Percentiles rank a stretch among this genome's conserved stretches.
Evolutionary conservation across 2,113 vertebrate genomes (phyloP).

Genomic region (Donacobius atricapilla): DNA sequence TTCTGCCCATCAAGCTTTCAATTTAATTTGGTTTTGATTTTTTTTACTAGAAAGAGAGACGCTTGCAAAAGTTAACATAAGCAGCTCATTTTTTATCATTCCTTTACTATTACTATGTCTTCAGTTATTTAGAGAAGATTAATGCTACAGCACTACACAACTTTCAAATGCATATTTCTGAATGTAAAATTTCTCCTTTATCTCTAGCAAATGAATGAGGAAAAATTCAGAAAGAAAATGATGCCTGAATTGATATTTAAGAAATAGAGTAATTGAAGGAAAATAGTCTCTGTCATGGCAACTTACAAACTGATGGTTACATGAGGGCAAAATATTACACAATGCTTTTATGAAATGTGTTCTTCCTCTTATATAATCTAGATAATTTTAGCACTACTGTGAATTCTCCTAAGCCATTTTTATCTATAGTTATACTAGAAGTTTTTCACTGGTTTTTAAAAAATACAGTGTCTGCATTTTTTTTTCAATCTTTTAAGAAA

Average conservation of each 20-base stretch:
- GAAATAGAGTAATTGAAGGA: background rate
- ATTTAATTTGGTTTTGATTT: background rate
- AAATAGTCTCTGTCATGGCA: background rate
- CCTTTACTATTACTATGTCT: background rate
- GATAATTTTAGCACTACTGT: conserved; percentile 33
- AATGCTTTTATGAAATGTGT: background rate
- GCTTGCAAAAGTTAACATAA: background rate
- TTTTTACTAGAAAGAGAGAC: background rate
- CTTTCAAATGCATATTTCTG: background rate
- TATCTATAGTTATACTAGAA: background rate
- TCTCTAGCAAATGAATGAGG: background rate
- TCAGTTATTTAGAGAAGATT: background rate
- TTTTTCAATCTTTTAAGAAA: background rate
- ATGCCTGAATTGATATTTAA: background rate
- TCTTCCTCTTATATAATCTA: conserved; percentile 25
- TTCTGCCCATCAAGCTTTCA: background rate
- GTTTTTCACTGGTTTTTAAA: background rate
- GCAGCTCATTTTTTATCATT: background rate
- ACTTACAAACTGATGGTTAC: background rate
- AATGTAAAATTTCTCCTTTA: background rate
- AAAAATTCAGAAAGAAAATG: background rate
- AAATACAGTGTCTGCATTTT: background rate
- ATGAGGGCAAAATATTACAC: conserved; percentile 3
- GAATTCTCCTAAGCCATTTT: background rate
- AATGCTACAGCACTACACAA: background rate